Evolutionary conservation across 2,113 vertebrate species (phyloP).

Genomic region (Anseranas semipalmata): DNA sequence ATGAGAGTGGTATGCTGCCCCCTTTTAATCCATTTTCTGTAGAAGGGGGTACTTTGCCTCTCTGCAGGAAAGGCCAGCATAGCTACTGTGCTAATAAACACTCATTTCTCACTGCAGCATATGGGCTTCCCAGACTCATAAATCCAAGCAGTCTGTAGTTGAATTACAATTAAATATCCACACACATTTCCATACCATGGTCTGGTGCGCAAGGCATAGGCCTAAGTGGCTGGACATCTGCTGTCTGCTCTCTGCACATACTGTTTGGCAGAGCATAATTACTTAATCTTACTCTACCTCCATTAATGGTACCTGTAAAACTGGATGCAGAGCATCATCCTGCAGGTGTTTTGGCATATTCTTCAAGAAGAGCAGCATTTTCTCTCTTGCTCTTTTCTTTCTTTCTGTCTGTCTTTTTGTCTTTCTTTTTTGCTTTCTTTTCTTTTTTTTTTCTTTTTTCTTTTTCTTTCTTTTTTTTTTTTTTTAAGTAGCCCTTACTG

Average conservation of each 20-base stretch:
- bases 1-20: not conserved
- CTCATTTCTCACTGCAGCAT: conserved; percentile 34
- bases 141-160: conserved; percentile 46
- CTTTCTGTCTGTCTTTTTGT: too few relatives aligned
- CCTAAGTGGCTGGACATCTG: conserved; percentile 32
- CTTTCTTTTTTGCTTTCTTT: too few relatives aligned
- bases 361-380: not conserved
- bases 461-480: too few relatives aligned
- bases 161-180: conserved; percentile 55
- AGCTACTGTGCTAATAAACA: conserved; percentile 40
- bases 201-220: conserved; percentile 1
- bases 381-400: not conserved
- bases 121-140: conserved; percentile 22
- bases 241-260: not conserved
- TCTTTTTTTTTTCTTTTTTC: too few relatives aligned
- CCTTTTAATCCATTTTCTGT: conserved; percentile 28
- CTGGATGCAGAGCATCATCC: not conserved
- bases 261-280: not conserved
- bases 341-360: not conserved
- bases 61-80: not conserved
- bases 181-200: not conserved
- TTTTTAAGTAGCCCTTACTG: not conserved
- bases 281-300: not conserved
- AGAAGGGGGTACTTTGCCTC: not conserved
- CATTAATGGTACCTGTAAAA: not conserved